phyloP scores from a whole-genome alignment of 35 echinoderm and acorn worm genomes.

The Ptychodera flava region DNA sequence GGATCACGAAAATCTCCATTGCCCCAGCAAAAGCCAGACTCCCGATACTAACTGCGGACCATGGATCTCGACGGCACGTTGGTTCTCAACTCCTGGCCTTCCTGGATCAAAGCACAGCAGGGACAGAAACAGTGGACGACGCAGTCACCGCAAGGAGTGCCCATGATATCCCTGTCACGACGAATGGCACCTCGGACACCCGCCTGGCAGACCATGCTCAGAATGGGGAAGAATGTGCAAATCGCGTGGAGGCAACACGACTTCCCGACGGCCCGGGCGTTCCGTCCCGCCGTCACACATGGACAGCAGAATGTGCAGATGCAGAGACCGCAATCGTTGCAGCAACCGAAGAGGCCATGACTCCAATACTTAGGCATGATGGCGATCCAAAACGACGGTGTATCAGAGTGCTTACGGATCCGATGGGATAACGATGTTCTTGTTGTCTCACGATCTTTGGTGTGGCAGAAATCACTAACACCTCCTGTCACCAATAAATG shows the following conservation, averaged over 20 bases:
- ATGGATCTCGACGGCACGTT: not conserved
- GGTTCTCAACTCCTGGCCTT: not conserved
- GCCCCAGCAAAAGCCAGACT: no score
- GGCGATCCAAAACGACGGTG: no score
- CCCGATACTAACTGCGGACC: not conserved
- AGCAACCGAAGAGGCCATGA: not conserved
- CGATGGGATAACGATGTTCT: no score
- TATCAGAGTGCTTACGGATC: no score
- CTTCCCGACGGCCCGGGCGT: not conserved
- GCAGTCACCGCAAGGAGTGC: not conserved
- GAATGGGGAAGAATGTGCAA: not conserved
- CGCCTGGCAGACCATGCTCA: not conserved
- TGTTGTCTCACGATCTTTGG: no score
- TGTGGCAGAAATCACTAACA: no score
- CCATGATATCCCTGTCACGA: not conserved
- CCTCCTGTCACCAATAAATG: no score
- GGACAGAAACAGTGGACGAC: not conserved
- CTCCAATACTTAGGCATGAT: not conserved
- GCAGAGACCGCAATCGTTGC: not conserved
- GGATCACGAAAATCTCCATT: no score
- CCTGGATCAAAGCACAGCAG: not conserved
- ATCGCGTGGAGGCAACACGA: not conserved
- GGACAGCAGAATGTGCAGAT: not conserved
- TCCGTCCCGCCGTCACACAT: not conserved
- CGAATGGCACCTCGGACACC: not conserved